A percentile compares a stretch with the other conserved stretches of the same genome.
These are phyloP conservation scores for Aplysina aerophoba DNA, from an alignment of 37 sponge, comb jelly and placozoan species.

Conservation along the genomic window DNA sequence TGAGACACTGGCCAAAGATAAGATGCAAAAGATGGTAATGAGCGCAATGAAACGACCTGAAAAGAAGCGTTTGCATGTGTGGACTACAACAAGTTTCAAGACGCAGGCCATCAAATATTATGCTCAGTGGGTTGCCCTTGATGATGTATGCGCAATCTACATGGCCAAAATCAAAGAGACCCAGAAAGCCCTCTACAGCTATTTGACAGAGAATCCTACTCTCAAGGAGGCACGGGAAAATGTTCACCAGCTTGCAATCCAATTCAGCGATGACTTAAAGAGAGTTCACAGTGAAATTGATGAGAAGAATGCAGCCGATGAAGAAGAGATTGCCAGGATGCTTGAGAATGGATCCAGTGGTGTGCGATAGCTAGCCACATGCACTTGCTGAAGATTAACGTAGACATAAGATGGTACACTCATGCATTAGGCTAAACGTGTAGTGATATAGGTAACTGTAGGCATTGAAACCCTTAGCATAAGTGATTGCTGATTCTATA, in stretches of 20 bases:
- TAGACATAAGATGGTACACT: no score
- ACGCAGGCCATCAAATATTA: constrained; percentile 47
- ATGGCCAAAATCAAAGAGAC: constrained; percentile 54
- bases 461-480: no score
- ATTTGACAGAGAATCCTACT: constrained; percentile 61
- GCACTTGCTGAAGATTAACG: no score
- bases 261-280: constrained; percentile 26
- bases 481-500: no score
- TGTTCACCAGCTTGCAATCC: constrained; percentile 31
- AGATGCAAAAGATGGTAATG: constrained; percentile 38
- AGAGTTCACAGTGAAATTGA: constrained; percentile 20
- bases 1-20: constrained; percentile 14
- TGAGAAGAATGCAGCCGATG: constrained; percentile 8
- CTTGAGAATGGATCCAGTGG: no score
- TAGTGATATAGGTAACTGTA: no score
- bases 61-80: constrained; percentile 44
- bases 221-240: constrained; percentile 43
- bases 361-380: no score
- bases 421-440: no score
- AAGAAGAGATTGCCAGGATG: background rate
- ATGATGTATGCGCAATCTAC: constrained; percentile 49
- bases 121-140: constrained; percentile 69
- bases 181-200: constrained; percentile 56
- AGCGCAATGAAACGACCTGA: constrained; percentile 42
- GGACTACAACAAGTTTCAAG: constrained; percentile 51